These are phyloP conservation scores for Scytalopus superciliaris DNA, from an alignment of 2,113 vertebrate species.

Conservation along the genomic window DNA sequence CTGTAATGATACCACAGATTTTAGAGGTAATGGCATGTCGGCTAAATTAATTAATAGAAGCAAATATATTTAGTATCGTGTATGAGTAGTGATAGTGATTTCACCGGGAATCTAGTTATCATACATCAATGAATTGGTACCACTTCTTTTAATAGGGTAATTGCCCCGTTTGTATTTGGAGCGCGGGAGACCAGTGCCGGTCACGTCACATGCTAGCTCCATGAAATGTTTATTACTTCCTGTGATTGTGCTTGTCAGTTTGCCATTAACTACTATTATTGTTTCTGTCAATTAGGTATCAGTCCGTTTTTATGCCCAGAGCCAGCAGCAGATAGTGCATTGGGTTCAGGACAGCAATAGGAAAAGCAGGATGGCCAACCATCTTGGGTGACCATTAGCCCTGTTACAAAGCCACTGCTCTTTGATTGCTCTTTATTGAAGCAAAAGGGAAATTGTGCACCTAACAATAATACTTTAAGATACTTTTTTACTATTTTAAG, in stretches of 20 bases:
- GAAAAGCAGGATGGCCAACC: neutral
- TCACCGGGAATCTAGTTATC: neutral
- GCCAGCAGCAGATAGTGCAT: neutral
- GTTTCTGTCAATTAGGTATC: neutral
- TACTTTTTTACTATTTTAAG: neutral
- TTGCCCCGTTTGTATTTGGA: fast-evolving
- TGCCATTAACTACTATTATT: neutral
- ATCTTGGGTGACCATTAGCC: fast-evolving
- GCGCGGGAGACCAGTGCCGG: neutral
- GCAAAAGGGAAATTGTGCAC: neutral
- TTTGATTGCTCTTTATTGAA: neutral
- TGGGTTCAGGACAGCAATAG: neutral
- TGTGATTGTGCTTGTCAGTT: slow-evolving; percentile 1
- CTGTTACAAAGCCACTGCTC: neutral
- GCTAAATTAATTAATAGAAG: neutral
- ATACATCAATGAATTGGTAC: neutral
- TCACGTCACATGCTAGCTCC: neutral
- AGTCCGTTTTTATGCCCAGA: neutral
- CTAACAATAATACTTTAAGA: neutral
- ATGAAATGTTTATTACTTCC: slow-evolving; percentile 48
- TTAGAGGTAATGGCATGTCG: neutral
- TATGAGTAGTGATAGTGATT: neutral
- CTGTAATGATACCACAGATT: neutral
- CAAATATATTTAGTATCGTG: neutral
- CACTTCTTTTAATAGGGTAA: neutral